A percentile compares a stretch with the other conserved stretches of the same genome.
phyloP scores from a whole-genome alignment of 64 coral and sea anemone genomes.

The Montipora sp. region DNA sequence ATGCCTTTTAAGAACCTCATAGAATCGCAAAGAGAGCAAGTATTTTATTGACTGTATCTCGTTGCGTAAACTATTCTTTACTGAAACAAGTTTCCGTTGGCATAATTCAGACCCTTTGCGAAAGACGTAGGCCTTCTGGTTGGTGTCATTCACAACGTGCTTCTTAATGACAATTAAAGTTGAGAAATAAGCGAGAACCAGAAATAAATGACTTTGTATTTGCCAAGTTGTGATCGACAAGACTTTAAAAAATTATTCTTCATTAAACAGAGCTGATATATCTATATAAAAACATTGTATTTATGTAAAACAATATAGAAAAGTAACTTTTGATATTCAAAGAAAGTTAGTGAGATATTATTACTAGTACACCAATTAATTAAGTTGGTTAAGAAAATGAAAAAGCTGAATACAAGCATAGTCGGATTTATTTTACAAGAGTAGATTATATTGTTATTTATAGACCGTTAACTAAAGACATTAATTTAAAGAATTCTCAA shows the following conservation, averaged over 20 bases:
- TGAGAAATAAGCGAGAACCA: neutral
- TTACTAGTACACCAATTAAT: neutral
- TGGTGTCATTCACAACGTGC: too few relatives aligned
- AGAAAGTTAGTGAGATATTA: neutral
- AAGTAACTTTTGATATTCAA: conserved; percentile 63
- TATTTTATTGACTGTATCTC: conserved; percentile 70
- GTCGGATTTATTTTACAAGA: conserved; percentile 29
- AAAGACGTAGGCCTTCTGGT: too few relatives aligned
- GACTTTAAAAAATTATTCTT: neutral
- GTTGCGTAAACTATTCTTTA: too few relatives aligned
- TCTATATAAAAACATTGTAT: conserved; percentile 1
- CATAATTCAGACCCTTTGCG: too few relatives aligned
- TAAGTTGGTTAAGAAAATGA: neutral
- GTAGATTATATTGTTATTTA: conserved; percentile 43
- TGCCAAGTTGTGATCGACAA: too few relatives aligned
- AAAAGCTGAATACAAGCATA: neutral
- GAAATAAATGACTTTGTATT: too few relatives aligned
- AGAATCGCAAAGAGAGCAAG: conserved; percentile 75
- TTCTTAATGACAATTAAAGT: neutral
- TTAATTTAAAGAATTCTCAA: neutral
- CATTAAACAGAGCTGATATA: conserved; percentile 37
- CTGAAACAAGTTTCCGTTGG: too few relatives aligned
- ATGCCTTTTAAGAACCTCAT: conserved; percentile 89
- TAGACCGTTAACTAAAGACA: conserved; percentile 17
- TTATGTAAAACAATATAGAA: conserved; percentile 9